A percentile compares a stretch with the other conserved stretches of the same genome.
Evolutionary conservation across 2,113 vertebrate genomes (phyloP).

Genomic region (Morone saxatilis): DNA sequence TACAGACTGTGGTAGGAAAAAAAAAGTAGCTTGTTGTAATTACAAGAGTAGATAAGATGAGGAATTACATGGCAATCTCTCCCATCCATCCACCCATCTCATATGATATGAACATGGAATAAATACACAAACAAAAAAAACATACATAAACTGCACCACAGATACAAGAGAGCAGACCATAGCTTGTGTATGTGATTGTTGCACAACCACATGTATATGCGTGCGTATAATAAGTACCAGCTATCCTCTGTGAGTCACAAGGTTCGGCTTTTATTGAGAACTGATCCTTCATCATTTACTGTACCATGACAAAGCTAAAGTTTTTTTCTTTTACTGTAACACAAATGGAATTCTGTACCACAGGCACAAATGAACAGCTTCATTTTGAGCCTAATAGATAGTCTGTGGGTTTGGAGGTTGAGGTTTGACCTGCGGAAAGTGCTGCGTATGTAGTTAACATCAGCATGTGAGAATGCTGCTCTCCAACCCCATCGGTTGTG

Average conservation of each 20-base stretch:
- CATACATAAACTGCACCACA: background rate
- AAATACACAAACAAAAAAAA: background rate
- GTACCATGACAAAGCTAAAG: conserved; percentile 59
- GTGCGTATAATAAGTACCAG: background rate
- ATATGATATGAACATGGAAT: background rate
- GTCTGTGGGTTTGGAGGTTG: conserved; percentile 62
- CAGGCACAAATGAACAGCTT: conserved; percentile 60
- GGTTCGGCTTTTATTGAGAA: conserved; percentile 4
- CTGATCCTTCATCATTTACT: conserved; percentile 25
- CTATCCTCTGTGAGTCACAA: conserved; percentile 13
- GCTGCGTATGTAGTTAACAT: conserved; percentile 66
- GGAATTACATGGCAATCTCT: background rate
- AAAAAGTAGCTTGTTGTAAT: no score
- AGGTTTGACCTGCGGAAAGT: conserved; percentile 68
- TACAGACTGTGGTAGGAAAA: background rate
- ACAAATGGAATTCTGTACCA: conserved; percentile 55
- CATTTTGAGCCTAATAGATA: conserved; percentile 46
- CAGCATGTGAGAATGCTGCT: conserved; percentile 59
- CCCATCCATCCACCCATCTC: background rate
- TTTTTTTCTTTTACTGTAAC: conserved; percentile 25
- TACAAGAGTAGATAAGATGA: no score
- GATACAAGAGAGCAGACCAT: background rate
- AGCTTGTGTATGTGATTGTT: background rate
- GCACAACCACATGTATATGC: background rate
- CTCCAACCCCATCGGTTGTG: conserved; percentile 65